Evolutionary conservation across 1,140 invertebrate species (phyloP).

Genomic region (Saxidomus purpurata): DNA sequence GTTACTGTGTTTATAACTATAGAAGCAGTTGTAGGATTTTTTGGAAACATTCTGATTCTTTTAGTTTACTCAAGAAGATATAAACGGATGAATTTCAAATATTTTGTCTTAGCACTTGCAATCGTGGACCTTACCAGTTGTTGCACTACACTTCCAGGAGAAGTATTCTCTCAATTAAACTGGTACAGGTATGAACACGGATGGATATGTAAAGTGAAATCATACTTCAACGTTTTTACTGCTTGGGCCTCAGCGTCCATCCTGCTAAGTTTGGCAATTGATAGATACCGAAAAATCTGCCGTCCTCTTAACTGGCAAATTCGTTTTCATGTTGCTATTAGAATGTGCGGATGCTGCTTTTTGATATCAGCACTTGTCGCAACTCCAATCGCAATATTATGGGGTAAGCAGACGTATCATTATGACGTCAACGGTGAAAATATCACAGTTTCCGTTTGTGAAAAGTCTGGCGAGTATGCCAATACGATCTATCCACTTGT

Average conservation of each 20-base stretch:
- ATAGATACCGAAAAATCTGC: constrained; percentile 73
- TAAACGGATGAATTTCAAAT: constrained; percentile 65
- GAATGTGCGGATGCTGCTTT: not conserved
- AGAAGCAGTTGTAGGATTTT: constrained; percentile 65
- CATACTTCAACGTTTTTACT: constrained; percentile 71
- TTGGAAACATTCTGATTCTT: constrained; percentile 73
- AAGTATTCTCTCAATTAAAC: constrained; percentile 70
- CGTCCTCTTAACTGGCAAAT: constrained; percentile 69
- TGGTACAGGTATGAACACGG: constrained; percentile 71
- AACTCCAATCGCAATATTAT: constrained; percentile 17
- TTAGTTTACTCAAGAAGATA: constrained; percentile 67
- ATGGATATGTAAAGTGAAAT: constrained; percentile 69
- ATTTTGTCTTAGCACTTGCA: constrained; percentile 71
- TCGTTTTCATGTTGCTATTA: constrained; percentile 14
- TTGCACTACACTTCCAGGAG: constrained; percentile 72
- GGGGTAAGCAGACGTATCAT: constrained; percentile 52
- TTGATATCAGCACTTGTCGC: constrained; percentile 14
- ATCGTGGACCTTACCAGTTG: constrained; percentile 73
- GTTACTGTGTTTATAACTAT: constrained; percentile 63
- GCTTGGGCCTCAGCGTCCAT: constrained; percentile 70
- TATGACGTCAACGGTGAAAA: not conserved
- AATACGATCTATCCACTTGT: constrained; percentile 16
- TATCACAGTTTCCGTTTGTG: constrained; percentile 39
- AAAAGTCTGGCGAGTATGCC: constrained; percentile 41
- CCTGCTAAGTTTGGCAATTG: constrained; percentile 70